Evolutionary conservation across 2,797 vertebrate genomes (phyloP), one percentile per base, ranked within the genome.

Genomic region (Philypnodon macrostomus): DNA sequence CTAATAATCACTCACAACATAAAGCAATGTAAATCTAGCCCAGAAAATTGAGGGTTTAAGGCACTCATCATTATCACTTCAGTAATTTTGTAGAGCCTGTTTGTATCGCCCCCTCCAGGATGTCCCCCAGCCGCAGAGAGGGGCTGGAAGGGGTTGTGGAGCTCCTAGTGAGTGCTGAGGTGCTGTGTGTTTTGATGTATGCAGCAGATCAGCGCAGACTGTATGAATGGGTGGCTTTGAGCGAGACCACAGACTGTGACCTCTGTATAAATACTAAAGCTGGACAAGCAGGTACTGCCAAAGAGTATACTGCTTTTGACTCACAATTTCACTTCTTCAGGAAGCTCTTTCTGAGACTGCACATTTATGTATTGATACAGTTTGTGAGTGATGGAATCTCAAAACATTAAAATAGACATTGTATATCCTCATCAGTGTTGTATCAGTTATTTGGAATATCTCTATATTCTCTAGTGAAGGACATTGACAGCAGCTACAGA

Each of bases 51-150:
- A n/a, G n/a, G n/a, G n/a, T n/a, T n/a, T n/a, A n/a, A n/a, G n/a
- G n/a, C n/a, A n/a, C n/a, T n/a, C 7, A 51, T 86, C 77, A 63
- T 89, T 87, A 88, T 88, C 83, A 85, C 86, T 84, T 83, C 76
- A 88, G 87, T 81, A 85, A n/a, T n/a, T n/a, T n/a, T n/a, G n/a
- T n/a, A n/a, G n/a, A n/a, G n/a, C n/a, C n/a, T n/a, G 87, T 87
- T 86, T 85, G 80, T 78, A 68, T 73, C 67, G 58, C 75, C 73
- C 84, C 76, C 63, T 74, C 50, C 8, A 70, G 71, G 84, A 83
- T 82, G 86, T 87, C 83, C 73, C 77, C 81, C 78, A 75, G 67
- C 68, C 65, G 44, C 73, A 68, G 63, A 79, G 55, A 42, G 44
- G 60, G 49, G 66, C 79, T 55, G n/a, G 73, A 68, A 71, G 81